phyloP scores from a whole-genome alignment of 1,140 invertebrate genomes.

The Choristoneura fumiferana region DNA sequence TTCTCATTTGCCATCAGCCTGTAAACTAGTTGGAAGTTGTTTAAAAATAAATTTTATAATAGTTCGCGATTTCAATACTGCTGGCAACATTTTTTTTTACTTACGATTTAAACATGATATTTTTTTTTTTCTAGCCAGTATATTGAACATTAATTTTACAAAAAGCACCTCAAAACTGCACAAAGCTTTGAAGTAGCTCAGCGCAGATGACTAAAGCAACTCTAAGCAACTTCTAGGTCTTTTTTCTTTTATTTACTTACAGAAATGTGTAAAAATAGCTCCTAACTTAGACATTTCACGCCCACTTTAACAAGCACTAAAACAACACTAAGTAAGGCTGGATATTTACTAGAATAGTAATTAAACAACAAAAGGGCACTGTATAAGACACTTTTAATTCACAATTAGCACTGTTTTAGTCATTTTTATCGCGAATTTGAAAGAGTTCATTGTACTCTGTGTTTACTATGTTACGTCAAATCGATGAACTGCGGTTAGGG shows the following conservation, averaged over 20 bases:
- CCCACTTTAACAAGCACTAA: conserved; percentile 13
- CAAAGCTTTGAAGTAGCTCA: not conserved
- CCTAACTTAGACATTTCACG: conserved; percentile 5
- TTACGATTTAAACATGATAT: no score
- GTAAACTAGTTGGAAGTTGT: no score
- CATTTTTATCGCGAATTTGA: conserved; percentile 34
- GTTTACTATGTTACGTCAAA: conserved; percentile 62
- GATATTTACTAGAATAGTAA: conserved; percentile 7
- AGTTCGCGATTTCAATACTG: no score
- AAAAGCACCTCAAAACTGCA: not conserved
- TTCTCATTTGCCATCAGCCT: no score
- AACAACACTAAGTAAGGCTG: conserved; percentile 9
- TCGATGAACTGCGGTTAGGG: conserved; percentile 31
- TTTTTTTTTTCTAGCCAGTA: no score
- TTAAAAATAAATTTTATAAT: no score
- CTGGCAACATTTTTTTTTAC: no score
- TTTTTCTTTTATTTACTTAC: conserved; percentile 12
- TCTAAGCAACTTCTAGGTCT: not conserved
- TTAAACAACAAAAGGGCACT: conserved; percentile 10
- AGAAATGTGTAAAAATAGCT: conserved; percentile 4
- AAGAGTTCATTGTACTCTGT: conserved; percentile 60
- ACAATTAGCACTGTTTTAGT: conserved; percentile 34
- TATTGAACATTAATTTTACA: not conserved
- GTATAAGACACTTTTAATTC: conserved; percentile 39
- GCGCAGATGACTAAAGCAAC: not conserved